Base-by-base conservation (phyloP, 1,140 invertebrate genomes). In the Bombus superbus region DNA sequence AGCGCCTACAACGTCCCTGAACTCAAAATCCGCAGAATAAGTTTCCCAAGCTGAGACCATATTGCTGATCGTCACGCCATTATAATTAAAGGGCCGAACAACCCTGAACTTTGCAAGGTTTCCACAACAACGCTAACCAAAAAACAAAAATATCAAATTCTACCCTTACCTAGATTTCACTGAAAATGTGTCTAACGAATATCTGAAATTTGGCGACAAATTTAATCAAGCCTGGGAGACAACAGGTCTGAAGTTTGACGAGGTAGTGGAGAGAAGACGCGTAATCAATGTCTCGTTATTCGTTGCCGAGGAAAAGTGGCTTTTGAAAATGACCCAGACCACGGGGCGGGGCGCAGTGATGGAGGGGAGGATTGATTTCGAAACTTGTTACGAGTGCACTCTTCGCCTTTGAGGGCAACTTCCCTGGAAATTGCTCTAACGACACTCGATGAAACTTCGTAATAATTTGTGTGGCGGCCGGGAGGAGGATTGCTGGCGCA, bases 371-470 rank as follows among this genome's bases (percentile, higher is more conserved):
- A 85, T 85, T 80, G 83, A 85, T 85, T 85, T 64, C 66, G 77
- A 89, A 53, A 89, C 88, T 89, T 80, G 83, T 89, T 89, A 89
- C 76, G 79, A 89, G 85, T 86, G 75, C 88, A 83, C 87, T 86
- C 76, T 73, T 85, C 83, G 66, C 77, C 68, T 85, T 85, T 85
- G 83, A 85, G 68, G 59, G 76, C 62, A 80, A 80, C 83, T 79
- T 86, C 68, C 44, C 44, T 66, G 76, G 78, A 90, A 85, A 89
- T 90, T 79, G 81, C 66, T 89, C 81, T 81, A 89, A 89, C 88
- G 86, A 90, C 89, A 85, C 86, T 83, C 85, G 79, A 89, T 90
- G 88, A 84, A 90, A 90, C 79, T 90, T 85, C 53, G 86, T 86
- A 90, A 90, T 90, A 90, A 90, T 90, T 90, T 89, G 86, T 72